Evolutionary conservation across 2,888 invertebrate species (phyloP), one percentile per base, ranked within the genome.

Genomic region (Neocrepidodera transversa): DNA sequence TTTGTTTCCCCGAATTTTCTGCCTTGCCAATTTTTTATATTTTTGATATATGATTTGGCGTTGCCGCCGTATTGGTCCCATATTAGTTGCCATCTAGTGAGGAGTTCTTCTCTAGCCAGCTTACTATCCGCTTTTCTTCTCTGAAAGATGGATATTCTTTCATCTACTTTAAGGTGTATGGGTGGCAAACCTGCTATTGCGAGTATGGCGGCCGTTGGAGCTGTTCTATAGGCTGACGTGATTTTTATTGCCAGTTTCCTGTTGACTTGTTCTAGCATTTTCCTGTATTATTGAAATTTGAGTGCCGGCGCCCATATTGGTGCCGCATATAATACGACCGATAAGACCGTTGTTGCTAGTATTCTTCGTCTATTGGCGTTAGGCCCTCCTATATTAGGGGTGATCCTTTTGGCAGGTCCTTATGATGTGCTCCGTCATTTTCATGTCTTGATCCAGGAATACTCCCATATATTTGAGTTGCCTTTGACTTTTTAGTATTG

Each of bases 261-360:
- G 8, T 59, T 38, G 0, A 42, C 1, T 16, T 20, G 23, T 3
- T 40, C 38, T 14, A 62, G 14, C 54, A 60, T 43, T 0, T 35
- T 13, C 28, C 23, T 26, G 7, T 64, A 64, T 3, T 50, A 45
- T 11, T 53, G 18, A 2, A 52, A 35, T 16, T 43, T 55, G 1
- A 65, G 14, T 8, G 49, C 56, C n/a, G 40, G 18, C 8, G 14
- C 13, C 64, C 64, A 67, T 4, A 60, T 42, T 2, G 64, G 16
- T 8, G 53, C 45, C 4, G 23, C 45, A 14, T 53, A 53, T 1
- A 45, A 18, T 8, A 45, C 10, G 3, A 20, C 14, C 1, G 45
- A 53, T 11, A 45, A 36, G 1, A 48, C 54, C 30, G 23, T 35
- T 3, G 26, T 28, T 11, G 35, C 11, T 11, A 45, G 13, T 8